phyloP scores from a whole-genome alignment of 2,113 vertebrate genomes.

The Prionailurus viverrinus region DNA sequence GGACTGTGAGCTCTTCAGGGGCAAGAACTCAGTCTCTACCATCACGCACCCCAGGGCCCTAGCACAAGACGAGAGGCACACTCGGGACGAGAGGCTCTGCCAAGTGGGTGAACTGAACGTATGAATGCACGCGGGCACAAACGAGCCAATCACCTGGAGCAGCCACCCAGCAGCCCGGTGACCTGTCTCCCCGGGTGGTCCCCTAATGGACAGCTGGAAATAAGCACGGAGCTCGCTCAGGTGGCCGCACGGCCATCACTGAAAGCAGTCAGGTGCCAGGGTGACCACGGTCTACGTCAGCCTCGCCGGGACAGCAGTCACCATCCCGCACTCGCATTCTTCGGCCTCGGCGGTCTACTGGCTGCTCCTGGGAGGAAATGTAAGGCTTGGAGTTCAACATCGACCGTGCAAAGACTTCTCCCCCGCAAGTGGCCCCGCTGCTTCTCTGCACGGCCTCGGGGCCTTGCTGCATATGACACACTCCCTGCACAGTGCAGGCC shows the following conservation, averaged over 20 bases:
- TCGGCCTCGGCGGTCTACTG: not conserved
- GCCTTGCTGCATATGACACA: not conserved
- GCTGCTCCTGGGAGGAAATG: not conserved
- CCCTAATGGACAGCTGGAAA: not conserved
- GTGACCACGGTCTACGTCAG: not conserved
- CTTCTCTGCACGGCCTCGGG: not conserved
- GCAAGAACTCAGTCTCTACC: not conserved
- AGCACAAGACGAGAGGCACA: not conserved
- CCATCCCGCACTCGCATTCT: not conserved
- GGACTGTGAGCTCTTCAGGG: not conserved
- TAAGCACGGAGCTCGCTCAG: not conserved
- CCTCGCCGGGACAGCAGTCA: no score
- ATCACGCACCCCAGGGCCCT: not conserved
- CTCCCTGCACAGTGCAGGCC: not conserved
- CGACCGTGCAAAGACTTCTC: not conserved
- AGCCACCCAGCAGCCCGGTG: not conserved
- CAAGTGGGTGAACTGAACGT: not conserved
- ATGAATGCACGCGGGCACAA: rapidly evolving
- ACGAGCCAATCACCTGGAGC: not conserved
- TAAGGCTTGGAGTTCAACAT: not conserved
- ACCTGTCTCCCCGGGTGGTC: not conserved
- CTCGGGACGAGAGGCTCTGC: not conserved
- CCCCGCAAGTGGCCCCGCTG: not conserved
- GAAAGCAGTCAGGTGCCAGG: not conserved
- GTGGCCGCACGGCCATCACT: not conserved